Evolutionary conservation across 2,888 invertebrate genomes (phyloP), one percentile per base, ranked within the genome.

Genomic region (Laspeyria flexula): DNA sequence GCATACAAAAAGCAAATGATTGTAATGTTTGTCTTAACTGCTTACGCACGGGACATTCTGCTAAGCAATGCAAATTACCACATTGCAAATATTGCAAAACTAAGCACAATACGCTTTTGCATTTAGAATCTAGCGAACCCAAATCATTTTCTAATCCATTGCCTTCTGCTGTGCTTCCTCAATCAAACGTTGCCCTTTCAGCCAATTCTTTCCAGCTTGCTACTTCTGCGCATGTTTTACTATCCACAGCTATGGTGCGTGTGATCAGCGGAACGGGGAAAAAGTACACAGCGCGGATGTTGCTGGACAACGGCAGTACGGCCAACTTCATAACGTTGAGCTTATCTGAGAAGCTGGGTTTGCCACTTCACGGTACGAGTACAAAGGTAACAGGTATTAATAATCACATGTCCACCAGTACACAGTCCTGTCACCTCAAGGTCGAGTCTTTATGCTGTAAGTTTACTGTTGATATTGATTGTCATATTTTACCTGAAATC

Each of bases 341-440:
- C 13, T 44, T 52, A 13, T 23, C 44, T 1, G 50, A 39, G 11
- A 53, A 49, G 31, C 44, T 54, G 49, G 48, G 51, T 51, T 46
- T 54, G 48, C 45, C 45, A 41, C 43, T 35, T 27, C 53, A 39
- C 25, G 35, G 33, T 42, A 45, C 50, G 18, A 44, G 39, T 37
- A 27, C 53, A 40, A 60, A 27, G 37, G 49, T 55, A 13, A 43
- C 50, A 35, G 55, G 44, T 34, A 51, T 41, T 11, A 46, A 49
- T 30, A 37, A 41, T 18, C 37, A 43, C n/a, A 18, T 15, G n/a
- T 43, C 43, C 16, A 34, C 25, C 27, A 50, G 44, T 37, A 40
- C 39, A 44, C 40, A 44, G 40, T 35, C 35, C 37, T 41, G 44
- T 37, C 16, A 30, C 25, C 35, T 46, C 13, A 18, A 2, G 2